Evolutionary conservation across 1,140 invertebrate genomes (phyloP).

Genomic region (Drosophila ercepeae): DNA sequence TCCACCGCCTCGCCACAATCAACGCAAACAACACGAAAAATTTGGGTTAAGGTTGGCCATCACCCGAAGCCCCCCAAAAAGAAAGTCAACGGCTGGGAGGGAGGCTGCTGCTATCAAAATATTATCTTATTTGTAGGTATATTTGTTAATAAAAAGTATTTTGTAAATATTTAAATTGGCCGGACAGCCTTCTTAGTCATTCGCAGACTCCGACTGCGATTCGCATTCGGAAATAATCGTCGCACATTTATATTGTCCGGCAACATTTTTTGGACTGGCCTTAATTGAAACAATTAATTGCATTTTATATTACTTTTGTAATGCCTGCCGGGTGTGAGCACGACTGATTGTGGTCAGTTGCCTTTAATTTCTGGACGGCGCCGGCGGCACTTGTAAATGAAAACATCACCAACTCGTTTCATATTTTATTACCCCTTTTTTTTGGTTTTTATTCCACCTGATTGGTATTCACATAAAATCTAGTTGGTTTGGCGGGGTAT

Average conservation of each 20-base stretch:
- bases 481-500: constrained; percentile 53
- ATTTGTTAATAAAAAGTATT: constrained; percentile 28
- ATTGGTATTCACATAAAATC: constrained; percentile 52
- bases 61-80: constrained; percentile 34
- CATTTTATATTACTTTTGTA: constrained; percentile 44
- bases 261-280: constrained; percentile 34
- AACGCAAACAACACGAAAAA: constrained; percentile 16
- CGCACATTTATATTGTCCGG: constrained; percentile 23
- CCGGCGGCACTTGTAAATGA: constrained; percentile 38
- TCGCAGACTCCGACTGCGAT: neutral
- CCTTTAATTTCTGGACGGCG: constrained; percentile 40
- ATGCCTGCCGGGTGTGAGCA: constrained; percentile 24
- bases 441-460: neutral
- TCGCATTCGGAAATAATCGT: constrained; percentile 2
- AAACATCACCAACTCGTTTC: constrained; percentile 55
- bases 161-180: constrained; percentile 42
- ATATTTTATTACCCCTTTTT: constrained; percentile 3
- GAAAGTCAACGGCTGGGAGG: constrained; percentile 42
- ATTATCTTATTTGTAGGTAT: constrained; percentile 44
- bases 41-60: constrained; percentile 73
- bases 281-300: constrained; percentile 56
- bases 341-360: constrained; percentile 40
- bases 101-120: constrained; percentile 43
- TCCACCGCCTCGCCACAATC: constrained; percentile 49
- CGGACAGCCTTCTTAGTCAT: constrained; percentile 41